Base-by-base conservation (phyloP, 1,140 invertebrate genomes). In the Drusus annulatus region DNA sequence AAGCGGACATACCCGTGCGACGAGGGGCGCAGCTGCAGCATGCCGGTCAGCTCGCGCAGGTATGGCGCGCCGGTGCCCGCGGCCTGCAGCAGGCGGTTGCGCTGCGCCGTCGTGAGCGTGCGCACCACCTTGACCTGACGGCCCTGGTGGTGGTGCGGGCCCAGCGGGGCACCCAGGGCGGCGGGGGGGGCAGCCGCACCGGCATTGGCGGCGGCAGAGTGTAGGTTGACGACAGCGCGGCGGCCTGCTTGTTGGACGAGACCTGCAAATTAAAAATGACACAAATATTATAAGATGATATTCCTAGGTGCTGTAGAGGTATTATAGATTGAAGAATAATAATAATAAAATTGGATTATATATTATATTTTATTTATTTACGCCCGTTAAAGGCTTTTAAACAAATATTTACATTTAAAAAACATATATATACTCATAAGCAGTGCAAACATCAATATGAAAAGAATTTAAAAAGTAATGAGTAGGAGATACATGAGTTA, bases 81-180 rank as follows among this genome's bases (percentile, higher is more conserved):
- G 10, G 65, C 63, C 21, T 62, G 56, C 76, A 77, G 60, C 45
- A 78, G 65, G 25, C 71, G 71, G 21, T n/a, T 28, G 52, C 71
- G 52, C 23, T 75, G 54, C 19, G 51, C 58, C 1, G 78, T 54
- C 65, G 65, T 73, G 13, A 71, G 68, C 3, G 65, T 63, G 52
- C 78, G 65, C 52, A 71, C 78, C 25, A 71, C 78, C 52, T 79
- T 71, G 16, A 71, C 68, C 62, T 78, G 60, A 2, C 50, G 28
- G 76, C 75, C 75, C 36, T 23, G 51, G 36, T 45, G 36, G 10
- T 45, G 36, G 36, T 25, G 77, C 15, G 13, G 54, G n/a, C 17
- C 25, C 15, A 45, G 56, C 17, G 50, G 19, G 16, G 76, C 17
- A 3, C 60, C 62, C 51, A 10, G 74, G 0, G 36, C 51, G 28